Base-by-base conservation (phyloP, 2,797 vertebrate genomes). In the Clarias platycephalus region DNA sequence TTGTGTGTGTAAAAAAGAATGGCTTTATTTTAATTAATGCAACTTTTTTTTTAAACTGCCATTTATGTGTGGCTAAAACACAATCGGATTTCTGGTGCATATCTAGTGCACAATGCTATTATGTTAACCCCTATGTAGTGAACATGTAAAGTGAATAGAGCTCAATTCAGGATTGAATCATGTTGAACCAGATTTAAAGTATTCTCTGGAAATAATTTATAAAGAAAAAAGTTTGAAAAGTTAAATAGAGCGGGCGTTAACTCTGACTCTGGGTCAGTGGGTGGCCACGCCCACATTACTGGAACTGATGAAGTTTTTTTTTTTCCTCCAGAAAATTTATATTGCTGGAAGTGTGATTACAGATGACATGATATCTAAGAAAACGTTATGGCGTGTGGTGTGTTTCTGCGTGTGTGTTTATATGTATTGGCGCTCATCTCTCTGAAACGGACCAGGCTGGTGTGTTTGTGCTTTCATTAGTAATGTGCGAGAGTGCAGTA, bases 381-480 rank as follows among this genome's bases (percentile, higher is more conserved):
- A 20, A 40, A 64, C 62, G 10, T 71, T 71, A 68, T 22, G 87
- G 37, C 26, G 66, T 58, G 72, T n/a, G 9, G 31, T 15, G 44
- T 57, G 44, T 83, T 84, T 88, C 13, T 84, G 62, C 63, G 64
- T 83, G 58, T 83, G 58, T 77, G 70, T 31, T 34, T 86, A 70
- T 71, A 78, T 78, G 64, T 82, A 66, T 81, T 44, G 83, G 84
- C 64, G 80, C 64, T 53, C 24, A 37, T 79, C 67, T 37, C 97
- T 5, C 97, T 97, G 94, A 98, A 98, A 95, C 98, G 97, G 93
- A 98, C 98, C 95, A 98, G 97, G 91, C 98, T 97, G 96, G 97
- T 97, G 95, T 98, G 74, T 97, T 81, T 79, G 85, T 49, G 97
- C 97, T 88, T 97, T 98, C 95, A 63, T 40, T 75, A 63, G 97